Evolutionary conservation across 2,888 invertebrate genomes (phyloP).

Genomic region (Dynastes grantii): DNA sequence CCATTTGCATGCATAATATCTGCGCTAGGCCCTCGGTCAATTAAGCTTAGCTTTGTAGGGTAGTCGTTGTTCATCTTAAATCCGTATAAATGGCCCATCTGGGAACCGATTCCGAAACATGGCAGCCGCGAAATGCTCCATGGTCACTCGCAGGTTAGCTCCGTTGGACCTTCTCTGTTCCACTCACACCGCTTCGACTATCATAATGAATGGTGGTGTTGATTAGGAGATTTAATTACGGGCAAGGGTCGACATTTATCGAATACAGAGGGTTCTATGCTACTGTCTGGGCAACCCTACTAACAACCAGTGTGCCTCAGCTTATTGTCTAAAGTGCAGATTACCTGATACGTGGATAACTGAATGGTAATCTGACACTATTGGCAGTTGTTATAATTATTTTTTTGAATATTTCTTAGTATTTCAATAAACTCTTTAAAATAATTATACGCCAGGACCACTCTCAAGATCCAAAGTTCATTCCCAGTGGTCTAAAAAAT

Average conservation of each 20-base stretch:
- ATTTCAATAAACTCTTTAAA: no score
- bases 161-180: slow-evolving; percentile 51
- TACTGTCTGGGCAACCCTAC: slow-evolving; percentile 48
- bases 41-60: slow-evolving; percentile 66
- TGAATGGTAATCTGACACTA: slow-evolving; percentile 34
- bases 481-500: no score
- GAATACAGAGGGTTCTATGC: slow-evolving; percentile 53
- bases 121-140: slow-evolving; percentile 56
- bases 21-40: slow-evolving; percentile 64
- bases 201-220: slow-evolving; percentile 69
- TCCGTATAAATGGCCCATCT: slow-evolving; percentile 70
- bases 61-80: slow-evolving; percentile 68
- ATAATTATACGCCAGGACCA: no score
- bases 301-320: slow-evolving; percentile 55
- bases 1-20: slow-evolving; percentile 70
- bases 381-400: neutral
- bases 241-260: slow-evolving; percentile 62
- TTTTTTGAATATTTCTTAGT: no score
- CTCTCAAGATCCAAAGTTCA: no score
- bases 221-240: slow-evolving; percentile 70
- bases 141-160: slow-evolving; percentile 62
- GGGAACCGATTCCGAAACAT: slow-evolving; percentile 62
- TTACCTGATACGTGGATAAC: slow-evolving; percentile 44
- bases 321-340: slow-evolving; percentile 51
- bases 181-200: slow-evolving; percentile 52